A percentile compares a stretch with the other conserved stretches of the same genome.
Evolutionary conservation across 2,888 invertebrate genomes (phyloP).

Genomic region (Chrysolina americana): DNA sequence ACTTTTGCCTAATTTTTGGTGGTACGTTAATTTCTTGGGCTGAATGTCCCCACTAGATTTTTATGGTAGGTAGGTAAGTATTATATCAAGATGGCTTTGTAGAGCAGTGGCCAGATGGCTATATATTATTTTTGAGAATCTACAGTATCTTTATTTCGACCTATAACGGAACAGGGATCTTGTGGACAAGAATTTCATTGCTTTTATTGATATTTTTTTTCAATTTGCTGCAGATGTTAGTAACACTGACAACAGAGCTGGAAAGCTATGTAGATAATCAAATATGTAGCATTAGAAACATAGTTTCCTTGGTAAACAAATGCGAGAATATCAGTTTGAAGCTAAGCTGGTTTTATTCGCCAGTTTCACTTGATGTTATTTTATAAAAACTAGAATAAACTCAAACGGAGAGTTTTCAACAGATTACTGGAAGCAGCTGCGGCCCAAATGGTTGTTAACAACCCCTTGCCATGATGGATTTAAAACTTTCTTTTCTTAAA

Average conservation of each 20-base stretch:
- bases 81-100: not conserved
- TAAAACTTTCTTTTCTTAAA: no score
- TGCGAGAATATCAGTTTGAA: not conserved
- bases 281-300: conserved; percentile 9
- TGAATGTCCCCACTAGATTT: not conserved
- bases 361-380: no score
- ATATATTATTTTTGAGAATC: not conserved
- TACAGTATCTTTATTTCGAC: not conserved
- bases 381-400: no score
- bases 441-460: no score
- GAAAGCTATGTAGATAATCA: not conserved
- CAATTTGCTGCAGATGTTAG: not conserved
- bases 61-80: not conserved
- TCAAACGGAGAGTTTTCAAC: no score
- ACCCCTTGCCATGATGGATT: no score
- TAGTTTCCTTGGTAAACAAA: not conserved
- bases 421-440: no score
- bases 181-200: not conserved
- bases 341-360: not conserved
- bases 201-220: not conserved
- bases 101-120: not conserved
- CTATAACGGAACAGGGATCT: not conserved
- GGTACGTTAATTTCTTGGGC: no score
- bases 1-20: no score
- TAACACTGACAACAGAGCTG: not conserved